Evolutionary conservation across 37 sponge, comb jelly and placozoan genomes (phyloP), one percentile per base, ranked within the genome.

Genomic region (Axinella damicornis): DNA sequence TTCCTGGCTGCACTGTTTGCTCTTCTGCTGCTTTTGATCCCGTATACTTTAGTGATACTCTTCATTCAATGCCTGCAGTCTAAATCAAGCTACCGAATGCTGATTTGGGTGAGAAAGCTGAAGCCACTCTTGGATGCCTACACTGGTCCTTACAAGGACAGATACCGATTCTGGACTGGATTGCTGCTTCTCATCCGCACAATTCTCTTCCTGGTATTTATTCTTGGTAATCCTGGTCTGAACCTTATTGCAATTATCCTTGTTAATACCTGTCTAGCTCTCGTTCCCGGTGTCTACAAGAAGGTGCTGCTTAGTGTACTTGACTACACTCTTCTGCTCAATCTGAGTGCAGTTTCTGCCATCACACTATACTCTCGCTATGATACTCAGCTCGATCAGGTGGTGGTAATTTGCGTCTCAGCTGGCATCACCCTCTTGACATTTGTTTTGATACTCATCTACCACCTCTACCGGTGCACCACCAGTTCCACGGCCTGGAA

Each of bases 151-250:
- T 81, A 81, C 58, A 81, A 81, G 13, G 70, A 62, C n/a, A 32
- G 17, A n/a, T 81, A 30, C 58, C 39, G 65, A 0, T 68, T 53
- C 33, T 81, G 81, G 81, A 66, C 81, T 24, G 81, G 81, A 25
- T 53, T 81, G 0, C 32, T 81, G 22, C 81, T 81, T 11, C 28
- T 81, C 55, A 53, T 52, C 24, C 55, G 81, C 13, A 21, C 22
- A 71, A 41, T 41, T 41, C 53, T 71, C 19, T 69, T 81, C 71
- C 35, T 81, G 4, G 13, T 53, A 5, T 68, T 69, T 59, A 37
- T 17, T 21, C 56, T 69, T 33, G 11, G 18, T 2, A 56, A 18
- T 33, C 54, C 53, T 30, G 34, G 17, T 9, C 17, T 28, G 17
- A 46, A 28, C n/a, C 41, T 53, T 28, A 14, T 30, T 40, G 71